A percentile compares a stretch with the other conserved stretches of the same genome.
Evolutionary conservation across 2,888 invertebrate genomes (phyloP).

Genomic region (Drosophila nr. medialis): DNA sequence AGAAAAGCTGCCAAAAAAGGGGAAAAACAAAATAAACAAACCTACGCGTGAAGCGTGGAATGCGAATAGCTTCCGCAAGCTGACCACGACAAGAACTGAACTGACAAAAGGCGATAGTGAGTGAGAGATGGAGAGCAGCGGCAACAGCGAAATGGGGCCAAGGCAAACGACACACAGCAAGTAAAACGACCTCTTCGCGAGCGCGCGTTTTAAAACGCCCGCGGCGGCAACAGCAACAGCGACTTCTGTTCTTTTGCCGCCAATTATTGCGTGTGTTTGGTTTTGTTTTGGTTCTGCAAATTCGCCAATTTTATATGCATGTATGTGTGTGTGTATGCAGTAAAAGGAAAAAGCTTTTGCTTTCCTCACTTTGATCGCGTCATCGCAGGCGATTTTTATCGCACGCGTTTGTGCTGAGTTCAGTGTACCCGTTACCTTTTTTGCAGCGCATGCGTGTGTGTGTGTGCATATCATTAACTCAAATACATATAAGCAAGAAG

Average conservation of each 20-base stretch:
- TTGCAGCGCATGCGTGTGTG: conserved; percentile 23
- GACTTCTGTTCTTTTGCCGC: conserved; percentile 66
- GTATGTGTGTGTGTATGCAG: conserved; percentile 13
- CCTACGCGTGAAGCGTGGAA: conserved; percentile 41
- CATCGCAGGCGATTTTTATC: conserved; percentile 39
- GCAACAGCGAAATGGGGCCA: conserved; percentile 65
- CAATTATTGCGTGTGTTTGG: conserved; percentile 42
- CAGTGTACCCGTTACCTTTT: conserved; percentile 78
- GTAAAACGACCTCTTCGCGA: conserved; percentile 30
- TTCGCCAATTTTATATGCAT: conserved; percentile 52
- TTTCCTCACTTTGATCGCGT: conserved; percentile 52
- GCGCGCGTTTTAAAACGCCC: conserved; percentile 48
- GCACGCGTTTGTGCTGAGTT: conserved; percentile 52
- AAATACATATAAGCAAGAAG: conserved; percentile 42
- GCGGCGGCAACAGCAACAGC: conserved; percentile 27
- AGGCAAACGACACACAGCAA: conserved; percentile 62
- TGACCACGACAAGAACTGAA: conserved; percentile 33
- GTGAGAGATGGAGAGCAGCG: conserved; percentile 25
- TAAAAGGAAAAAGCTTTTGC: conserved; percentile 60
- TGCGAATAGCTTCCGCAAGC: conserved; percentile 59
- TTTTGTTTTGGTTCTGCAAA: conserved; percentile 76
- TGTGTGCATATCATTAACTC: conserved; percentile 50
- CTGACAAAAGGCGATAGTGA: not conserved
- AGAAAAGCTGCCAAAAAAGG: conserved; percentile 4
- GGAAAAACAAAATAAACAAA: not conserved